Conservation (phyloP, 2,888 invertebrate species). For the Luperina nickerlii region DNA sequence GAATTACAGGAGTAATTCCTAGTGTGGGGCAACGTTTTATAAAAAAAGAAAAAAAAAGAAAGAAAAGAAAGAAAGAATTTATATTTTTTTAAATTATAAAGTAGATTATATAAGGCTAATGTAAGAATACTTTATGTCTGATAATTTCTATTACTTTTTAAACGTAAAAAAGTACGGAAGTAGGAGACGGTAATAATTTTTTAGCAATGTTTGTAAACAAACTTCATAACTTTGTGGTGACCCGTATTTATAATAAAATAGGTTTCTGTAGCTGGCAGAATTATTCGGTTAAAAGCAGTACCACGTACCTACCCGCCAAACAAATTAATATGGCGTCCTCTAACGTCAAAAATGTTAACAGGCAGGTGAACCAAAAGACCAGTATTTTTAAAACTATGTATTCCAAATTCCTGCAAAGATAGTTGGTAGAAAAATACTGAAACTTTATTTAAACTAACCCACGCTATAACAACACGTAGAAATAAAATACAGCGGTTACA, state of each 20-base stretch:
- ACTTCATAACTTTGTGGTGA: neutral
- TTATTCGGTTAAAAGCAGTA: no score
- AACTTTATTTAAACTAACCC: conserved; percentile 14
- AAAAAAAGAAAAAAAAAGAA: no score
- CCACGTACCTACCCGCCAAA: no score
- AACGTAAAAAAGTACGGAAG: neutral
- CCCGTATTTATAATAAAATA: neutral
- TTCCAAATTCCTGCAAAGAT: neutral
- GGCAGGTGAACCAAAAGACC: neutral
- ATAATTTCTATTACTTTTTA: neutral
- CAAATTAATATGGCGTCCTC: no score
- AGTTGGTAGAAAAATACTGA: neutral
- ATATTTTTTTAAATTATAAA: no score
- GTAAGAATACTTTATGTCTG: neutral
- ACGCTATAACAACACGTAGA: conserved; percentile 5
- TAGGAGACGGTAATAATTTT: neutral
- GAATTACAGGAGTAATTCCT: no score
- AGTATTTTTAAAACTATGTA: conserved; percentile 7
- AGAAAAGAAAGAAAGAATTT: no score
- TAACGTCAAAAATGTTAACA: neutral
- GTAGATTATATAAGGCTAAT: neutral
- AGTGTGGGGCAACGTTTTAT: no score
- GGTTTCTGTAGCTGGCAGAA: neutral
- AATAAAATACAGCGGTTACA: conserved; percentile 51
- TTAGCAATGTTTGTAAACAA: neutral